Evolutionary conservation across 2,888 invertebrate genomes (phyloP).

Genomic region (Microctonus hyperodae): DNA sequence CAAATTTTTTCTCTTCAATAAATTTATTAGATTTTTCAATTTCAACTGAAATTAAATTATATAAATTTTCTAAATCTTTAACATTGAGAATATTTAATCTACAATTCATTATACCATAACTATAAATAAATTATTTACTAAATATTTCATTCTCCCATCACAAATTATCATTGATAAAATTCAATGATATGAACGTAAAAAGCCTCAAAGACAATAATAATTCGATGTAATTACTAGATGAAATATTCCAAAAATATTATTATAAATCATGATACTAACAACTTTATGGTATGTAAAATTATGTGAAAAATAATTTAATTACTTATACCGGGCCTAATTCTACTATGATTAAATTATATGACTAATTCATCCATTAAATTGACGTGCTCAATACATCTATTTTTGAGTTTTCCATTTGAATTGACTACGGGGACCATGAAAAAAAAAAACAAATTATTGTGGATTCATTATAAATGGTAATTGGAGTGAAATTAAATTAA

Average conservation of each 20-base stretch:
- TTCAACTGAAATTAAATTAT: no score
- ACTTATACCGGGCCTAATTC: neutral
- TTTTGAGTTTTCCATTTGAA: neutral
- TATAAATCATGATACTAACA: neutral
- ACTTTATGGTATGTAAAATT: neutral
- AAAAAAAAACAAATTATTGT: neutral
- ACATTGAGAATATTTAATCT: no score
- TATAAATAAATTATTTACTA: no score
- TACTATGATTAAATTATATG: neutral
- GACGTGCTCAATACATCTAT: neutral
- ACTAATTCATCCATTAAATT: neutral
- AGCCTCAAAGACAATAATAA: constrained; percentile 10
- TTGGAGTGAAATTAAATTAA: neutral
- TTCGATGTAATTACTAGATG: neutral
- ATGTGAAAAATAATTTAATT: neutral
- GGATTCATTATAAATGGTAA: neutral
- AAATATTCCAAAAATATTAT: neutral
- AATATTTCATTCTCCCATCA: no score
- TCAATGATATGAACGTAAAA: neutral
- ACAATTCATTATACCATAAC: no score
- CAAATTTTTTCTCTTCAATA: neutral
- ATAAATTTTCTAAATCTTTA: no score
- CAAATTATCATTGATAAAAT: neutral
- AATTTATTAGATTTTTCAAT: neutral
- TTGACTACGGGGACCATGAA: neutral